phyloP scores from a whole-genome alignment of 2,113 vertebrate genomes.

The Steatornis caripensis region DNA sequence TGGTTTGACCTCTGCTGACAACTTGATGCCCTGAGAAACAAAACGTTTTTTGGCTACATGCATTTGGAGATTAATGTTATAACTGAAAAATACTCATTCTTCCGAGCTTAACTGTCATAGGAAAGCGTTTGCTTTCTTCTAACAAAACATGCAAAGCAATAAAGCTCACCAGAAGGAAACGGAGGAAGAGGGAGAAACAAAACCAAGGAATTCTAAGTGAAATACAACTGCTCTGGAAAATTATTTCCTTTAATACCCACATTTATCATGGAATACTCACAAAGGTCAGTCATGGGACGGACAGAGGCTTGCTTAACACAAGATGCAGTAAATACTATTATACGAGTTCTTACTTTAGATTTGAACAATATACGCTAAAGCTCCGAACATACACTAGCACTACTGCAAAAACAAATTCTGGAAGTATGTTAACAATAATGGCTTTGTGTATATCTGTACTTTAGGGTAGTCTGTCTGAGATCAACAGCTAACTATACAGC shows the following conservation, averaged over 20 bases:
- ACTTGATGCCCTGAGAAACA: conserved; percentile 67
- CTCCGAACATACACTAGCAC: background rate
- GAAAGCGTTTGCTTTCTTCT: background rate
- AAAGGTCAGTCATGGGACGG: background rate
- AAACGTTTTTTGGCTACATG: conserved; percentile 31
- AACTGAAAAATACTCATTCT: background rate
- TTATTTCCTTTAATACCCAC: background rate
- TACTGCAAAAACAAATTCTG: background rate
- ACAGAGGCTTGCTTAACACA: background rate
- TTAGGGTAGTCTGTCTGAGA: background rate
- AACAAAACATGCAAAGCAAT: background rate
- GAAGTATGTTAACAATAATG: background rate
- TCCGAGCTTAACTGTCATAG: background rate
- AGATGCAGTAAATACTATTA: background rate
- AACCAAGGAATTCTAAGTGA: background rate
- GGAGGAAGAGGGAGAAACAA: background rate
- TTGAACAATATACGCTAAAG: background rate
- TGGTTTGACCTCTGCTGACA: conserved; percentile 77
- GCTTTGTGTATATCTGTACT: background rate
- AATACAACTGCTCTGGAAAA: background rate
- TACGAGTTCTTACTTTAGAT: background rate
- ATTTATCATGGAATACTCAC: background rate
- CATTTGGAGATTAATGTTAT: background rate
- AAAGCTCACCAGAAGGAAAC: background rate
- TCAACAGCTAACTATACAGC: rapidly evolving